Evolutionary conservation across 2,888 invertebrate species (phyloP).

Genomic region (Nysson spinosus): DNA sequence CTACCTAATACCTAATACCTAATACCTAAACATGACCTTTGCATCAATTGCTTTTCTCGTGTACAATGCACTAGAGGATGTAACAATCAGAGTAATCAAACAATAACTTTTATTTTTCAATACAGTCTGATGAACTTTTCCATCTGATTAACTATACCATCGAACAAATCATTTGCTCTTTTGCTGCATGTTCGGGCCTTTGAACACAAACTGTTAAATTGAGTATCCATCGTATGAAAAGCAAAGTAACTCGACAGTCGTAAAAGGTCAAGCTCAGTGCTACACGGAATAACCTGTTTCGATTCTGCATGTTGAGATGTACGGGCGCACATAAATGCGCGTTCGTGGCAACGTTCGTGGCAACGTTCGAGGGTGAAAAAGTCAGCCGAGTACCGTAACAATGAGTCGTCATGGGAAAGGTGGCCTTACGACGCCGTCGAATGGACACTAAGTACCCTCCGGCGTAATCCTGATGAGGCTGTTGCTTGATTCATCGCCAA

Average conservation of each 20-base stretch:
- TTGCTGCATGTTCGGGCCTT: too few relatives aligned
- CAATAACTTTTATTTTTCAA: too few relatives aligned
- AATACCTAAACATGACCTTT: too few relatives aligned
- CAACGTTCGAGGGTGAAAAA: constrained; percentile 52
- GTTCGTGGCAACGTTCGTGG: constrained; percentile 11
- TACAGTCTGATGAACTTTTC: too few relatives aligned
- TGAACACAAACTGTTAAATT: too few relatives aligned
- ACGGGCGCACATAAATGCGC: constrained; percentile 18
- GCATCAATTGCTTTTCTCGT: too few relatives aligned
- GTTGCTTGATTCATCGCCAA: constrained; percentile 50
- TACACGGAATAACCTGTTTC: constrained; percentile 41
- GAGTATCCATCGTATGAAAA: background rate
- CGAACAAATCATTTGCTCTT: too few relatives aligned
- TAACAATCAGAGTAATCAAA: too few relatives aligned
- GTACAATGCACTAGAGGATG: too few relatives aligned
- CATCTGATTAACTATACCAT: too few relatives aligned
- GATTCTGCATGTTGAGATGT: constrained; percentile 28
- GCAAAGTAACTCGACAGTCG: background rate
- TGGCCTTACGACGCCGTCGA: constrained; percentile 46
- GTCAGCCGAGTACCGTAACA: constrained; percentile 63
- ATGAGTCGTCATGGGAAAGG: constrained; percentile 61
- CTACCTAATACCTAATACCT: too few relatives aligned
- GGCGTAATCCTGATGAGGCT: constrained; percentile 52
- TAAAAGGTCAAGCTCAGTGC: constrained; percentile 33
- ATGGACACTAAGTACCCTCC: constrained; percentile 50